Conservation (phyloP, 2,797 vertebrate genomes). For the Erithacus rubecula region DNA sequence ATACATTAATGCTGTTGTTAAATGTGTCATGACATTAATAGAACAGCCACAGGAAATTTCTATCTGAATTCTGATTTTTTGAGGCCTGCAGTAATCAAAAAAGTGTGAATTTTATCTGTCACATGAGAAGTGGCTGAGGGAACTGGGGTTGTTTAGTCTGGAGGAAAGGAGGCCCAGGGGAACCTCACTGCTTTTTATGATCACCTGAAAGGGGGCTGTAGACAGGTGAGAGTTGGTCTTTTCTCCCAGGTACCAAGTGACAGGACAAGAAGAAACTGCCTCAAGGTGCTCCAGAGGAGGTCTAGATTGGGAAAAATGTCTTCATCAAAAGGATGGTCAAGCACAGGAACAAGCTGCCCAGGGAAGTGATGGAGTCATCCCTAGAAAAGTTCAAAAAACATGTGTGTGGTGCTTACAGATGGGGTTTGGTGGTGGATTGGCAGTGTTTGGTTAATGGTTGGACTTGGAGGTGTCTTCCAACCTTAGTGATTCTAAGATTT, state of each 20-base stretch:
- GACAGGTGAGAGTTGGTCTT: neutral
- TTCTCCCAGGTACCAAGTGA: neutral
- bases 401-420: neutral
- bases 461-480: neutral
- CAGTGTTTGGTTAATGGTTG: neutral
- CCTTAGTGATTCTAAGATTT: neutral
- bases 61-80: neutral
- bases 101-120: neutral
- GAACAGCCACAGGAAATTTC: neutral
- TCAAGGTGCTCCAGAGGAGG: neutral
- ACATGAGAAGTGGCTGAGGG: neutral
- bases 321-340: neutral
- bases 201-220: neutral
- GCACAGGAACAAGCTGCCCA: neutral
- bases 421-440: neutral
- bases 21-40: neutral
- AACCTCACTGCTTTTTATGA: neutral
- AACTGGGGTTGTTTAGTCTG: neutral
- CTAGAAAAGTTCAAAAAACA: accelerated
- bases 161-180: neutral
- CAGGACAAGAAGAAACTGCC: neutral
- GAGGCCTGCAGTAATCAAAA: neutral
- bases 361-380: neutral
- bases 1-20: neutral
- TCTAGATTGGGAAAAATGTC: neutral